Evolutionary conservation across 2,113 vertebrate genomes (phyloP).

Genomic region (Ictalurus furcatus): DNA sequence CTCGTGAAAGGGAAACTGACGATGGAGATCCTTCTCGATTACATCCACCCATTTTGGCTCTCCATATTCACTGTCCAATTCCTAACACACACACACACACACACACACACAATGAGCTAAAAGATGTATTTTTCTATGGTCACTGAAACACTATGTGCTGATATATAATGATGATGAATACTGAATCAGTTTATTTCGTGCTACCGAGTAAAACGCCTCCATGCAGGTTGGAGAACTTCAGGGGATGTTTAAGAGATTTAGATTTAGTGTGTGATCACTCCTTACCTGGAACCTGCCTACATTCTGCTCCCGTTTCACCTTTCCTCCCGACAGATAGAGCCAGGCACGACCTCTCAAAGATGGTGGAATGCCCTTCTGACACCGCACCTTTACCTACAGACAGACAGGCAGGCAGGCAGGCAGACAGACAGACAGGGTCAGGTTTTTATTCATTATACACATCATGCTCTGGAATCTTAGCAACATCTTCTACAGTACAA

Average conservation of each 20-base stretch:
- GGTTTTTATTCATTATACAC: not conserved
- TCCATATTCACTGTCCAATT: constrained; percentile 81
- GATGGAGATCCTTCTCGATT: constrained; percentile 93
- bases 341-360: constrained; percentile 92
- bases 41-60: constrained; percentile 94
- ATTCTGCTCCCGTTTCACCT: constrained; percentile 91
- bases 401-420: constrained; percentile 22
- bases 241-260: not conserved
- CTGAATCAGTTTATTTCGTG: not conserved
- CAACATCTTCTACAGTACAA: not conserved
- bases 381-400: constrained; percentile 88
- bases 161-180: not conserved
- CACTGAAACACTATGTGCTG: not conserved
- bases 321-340: constrained; percentile 93
- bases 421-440: not conserved
- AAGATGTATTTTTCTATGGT: not conserved
- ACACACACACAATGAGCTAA: not conserved
- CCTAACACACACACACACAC: constrained; percentile 67
- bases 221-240: not conserved
- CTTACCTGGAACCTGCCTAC: constrained; percentile 84
- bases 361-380: constrained; percentile 97
- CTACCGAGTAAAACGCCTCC: not conserved
- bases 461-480: not conserved
- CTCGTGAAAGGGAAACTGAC: constrained; percentile 98
- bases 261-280: not conserved